These are phyloP conservation scores for Euplagia quadripunctaria DNA, from an alignment of 2,888 invertebrate species.

Conservation along the genomic window DNA sequence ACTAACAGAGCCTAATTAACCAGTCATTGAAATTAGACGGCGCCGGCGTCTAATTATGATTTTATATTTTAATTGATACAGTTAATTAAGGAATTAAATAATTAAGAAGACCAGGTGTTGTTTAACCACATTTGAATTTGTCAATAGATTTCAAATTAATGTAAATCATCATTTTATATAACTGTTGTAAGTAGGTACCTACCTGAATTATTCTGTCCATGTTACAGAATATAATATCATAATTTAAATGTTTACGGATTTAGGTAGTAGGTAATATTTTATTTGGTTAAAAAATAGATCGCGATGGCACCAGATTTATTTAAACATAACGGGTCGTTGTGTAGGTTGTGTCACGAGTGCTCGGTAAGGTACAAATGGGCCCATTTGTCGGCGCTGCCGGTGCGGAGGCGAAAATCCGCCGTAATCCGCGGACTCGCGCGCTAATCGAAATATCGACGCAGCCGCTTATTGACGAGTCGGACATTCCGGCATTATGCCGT, in stretches of 20 bases:
- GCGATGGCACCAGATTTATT: conserved; percentile 13
- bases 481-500: conserved; percentile 35
- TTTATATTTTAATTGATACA: neutral
- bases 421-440: conserved; percentile 81
- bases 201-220: conserved; percentile 13
- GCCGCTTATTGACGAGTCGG: conserved; percentile 72
- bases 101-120: conserved; percentile 23
- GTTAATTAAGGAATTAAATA: neutral
- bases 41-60: neutral
- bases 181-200: neutral
- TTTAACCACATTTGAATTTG: neutral
- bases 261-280: conserved; percentile 22
- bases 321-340: conserved; percentile 6
- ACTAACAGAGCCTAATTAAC: neutral
- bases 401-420: conserved; percentile 83
- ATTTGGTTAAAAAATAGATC: conserved; percentile 20
- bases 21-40: neutral
- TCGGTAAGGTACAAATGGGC: conserved; percentile 77
- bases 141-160: conserved; percentile 4
- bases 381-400: conserved; percentile 77
- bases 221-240: conserved; percentile 20
- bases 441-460: conserved; percentile 86
- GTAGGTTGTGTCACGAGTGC: conserved; percentile 46
- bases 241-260: conserved; percentile 2
- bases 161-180: neutral